Evolutionary conservation across 2,797 vertebrate species (phyloP), one percentile per base, ranked within the genome.

Genomic region (Chaenodraco wilsoni): DNA sequence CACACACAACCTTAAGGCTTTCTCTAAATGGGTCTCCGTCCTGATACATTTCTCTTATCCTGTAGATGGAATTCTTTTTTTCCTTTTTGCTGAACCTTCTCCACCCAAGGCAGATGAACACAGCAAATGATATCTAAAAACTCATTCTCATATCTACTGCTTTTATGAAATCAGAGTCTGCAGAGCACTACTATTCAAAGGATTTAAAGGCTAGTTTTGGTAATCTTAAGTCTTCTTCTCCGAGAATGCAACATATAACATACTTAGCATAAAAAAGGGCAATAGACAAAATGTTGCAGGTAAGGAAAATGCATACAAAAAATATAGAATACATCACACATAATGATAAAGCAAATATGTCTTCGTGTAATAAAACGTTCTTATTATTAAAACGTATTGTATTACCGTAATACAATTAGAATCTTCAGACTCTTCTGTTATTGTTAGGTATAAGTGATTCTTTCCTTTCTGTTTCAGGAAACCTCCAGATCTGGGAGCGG

Each of bases 401-500:
- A 37, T 37, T 37, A 37, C 33, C 8, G 33, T 37, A 5, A 15
- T 3, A 63, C 33, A 31, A 37, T 23, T 2, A 7, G 27, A 61
- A 37, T 27, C 2, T 66, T 27, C 16, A 31, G 3, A 41, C 9
- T 10, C 31, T 12, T 46, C 13, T 19, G 14, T 46, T 64, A n/a
- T 65, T 69, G 16, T 45, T 70, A 45, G 54, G 17, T 0, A 66
- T 21, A 40, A 0, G 9, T 40, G 0, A 45, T 21, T 1, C 14
- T 72, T 44, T 62, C 2, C 51, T 67, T n/a, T 69, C n/a, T 41
- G 0, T 74, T 74, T 83, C 85, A 99, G 97, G 98, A 98, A 1
- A 93, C 95, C 12, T 92, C 95, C 23, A 96, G 95, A 90, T 90
- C 95, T 65, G 93, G 94, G 82, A 91, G 94, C 81, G 92, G 94